Evolutionary conservation across 2,797 vertebrate genomes (phyloP), one percentile per base, ranked within the genome.

Genomic region (Cynopterus sphinx): DNA sequence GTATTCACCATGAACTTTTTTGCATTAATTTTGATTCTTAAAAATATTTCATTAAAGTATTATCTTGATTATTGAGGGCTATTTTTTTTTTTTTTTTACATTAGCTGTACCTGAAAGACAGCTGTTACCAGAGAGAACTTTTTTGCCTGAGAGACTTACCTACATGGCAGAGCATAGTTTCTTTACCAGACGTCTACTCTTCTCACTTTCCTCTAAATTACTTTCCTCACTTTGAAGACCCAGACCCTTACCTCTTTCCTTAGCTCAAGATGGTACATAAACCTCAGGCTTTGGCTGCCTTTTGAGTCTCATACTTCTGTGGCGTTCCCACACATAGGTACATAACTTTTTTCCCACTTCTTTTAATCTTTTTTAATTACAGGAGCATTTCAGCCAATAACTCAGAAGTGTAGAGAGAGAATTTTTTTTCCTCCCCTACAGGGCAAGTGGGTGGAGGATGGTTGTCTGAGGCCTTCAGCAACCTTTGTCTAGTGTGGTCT

Each of bases 221-320:
- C 16, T 9, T 77, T 61, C 43, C 6, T 12, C 16, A 46, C 3
- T 85, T 39, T 94, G 41, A 43, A 79, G 33, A 65, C 73, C 28
- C 1, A 43, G 46, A 51, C 19, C 22, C 46, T 28, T 81, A 3
- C 36, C 39, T 24, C 41, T 82, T 65, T 57, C 11, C 41, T 57
- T 33, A 39, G 31, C 51, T 84, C 41, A 53, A 19, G 39, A 26
- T 59, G 5, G 49, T 68, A 2, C 6, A 36, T 59, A 17, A 59
- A 33, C 70, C 51, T 57, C 39, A 49, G 46, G 13, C 31, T 51
- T 28, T 68, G n/a, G 11, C 22, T 77, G 22, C 36, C 33, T 78
- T 93, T 94, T 75, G 61, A 83, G 39, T 74, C 26, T 94, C n/a
- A 41, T 53, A 65, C 73, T 11, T 89, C 75, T 68, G n/a, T 67